Evolutionary conservation across 1,140 invertebrate species (phyloP).

Genomic region (Mycetomoellerius zeteki): DNA sequence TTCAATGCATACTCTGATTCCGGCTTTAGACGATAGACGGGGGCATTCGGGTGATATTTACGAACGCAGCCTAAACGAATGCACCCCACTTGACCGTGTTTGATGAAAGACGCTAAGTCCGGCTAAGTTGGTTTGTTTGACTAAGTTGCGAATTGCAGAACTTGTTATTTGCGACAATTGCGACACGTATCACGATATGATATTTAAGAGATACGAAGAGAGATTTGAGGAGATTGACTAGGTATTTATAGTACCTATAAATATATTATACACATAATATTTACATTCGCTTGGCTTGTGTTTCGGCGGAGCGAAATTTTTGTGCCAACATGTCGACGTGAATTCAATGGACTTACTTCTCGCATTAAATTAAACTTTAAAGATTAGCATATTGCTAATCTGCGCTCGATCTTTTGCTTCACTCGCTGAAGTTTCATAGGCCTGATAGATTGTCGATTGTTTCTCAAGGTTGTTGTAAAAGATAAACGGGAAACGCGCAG

Average conservation of each 20-base stretch:
- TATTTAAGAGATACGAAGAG: neutral
- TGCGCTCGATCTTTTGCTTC: neutral
- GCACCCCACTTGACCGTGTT: no score
- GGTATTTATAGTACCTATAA: slow-evolving; percentile 26
- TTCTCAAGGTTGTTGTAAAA: slow-evolving; percentile 33
- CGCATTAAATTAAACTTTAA: neutral
- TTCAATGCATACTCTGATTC: no score
- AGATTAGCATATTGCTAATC: slow-evolving; percentile 13
- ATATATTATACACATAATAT: neutral
- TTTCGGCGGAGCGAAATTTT: neutral
- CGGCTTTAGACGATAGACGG: no score
- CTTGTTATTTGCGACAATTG: no score
- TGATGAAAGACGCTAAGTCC: no score
- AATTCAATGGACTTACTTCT: neutral
- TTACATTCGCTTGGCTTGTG: neutral
- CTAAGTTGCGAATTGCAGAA: no score
- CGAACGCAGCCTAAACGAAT: no score
- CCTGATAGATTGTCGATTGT: slow-evolving; percentile 10
- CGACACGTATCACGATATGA: neutral
- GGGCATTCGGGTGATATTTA: no score
- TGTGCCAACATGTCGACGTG: neutral
- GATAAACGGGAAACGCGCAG: neutral
- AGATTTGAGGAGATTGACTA: slow-evolving; percentile 3
- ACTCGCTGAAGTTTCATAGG: neutral
- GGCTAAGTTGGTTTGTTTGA: no score